Base-by-base conservation (phyloP, 2,113 vertebrate species). In the Syngnathus floridae region DNA sequence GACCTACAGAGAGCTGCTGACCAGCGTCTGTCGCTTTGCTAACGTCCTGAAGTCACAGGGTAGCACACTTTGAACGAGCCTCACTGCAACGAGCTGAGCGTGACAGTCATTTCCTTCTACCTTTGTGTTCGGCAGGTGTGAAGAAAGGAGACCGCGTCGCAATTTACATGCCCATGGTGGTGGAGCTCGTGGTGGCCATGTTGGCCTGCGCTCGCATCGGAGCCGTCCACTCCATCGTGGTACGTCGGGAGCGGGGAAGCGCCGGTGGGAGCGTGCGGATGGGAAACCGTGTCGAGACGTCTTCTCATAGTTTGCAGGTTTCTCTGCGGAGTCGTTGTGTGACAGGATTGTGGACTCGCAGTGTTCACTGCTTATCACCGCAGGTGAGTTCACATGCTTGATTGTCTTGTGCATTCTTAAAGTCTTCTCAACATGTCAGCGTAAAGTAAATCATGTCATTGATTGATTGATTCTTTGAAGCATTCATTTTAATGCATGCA, bases 81-180 rank as follows among this genome's bases (percentile, higher is more conserved):
- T 10, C 5, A 21, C 58, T 17, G 26, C 14, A 2, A 2, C n/a
- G 4, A 40, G 26, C 16, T 13, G 9, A 60, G 17, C 17, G 1
- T 16, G 5, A 17, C 35, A 13, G 3, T 62, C 37, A 16, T 57
- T 40, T 41, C 11, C n/a, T n/a, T 38, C 4, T 40, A 21, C 21
- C 3, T 56, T 4, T 58, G 11, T 59, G 4, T 31, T 52, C 1
- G 73, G 0, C 70, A 98, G 96, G 95, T 0, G 86, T 99, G 82
- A 94, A 88, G 70, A 99, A 99, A 76, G 96, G 96, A 1, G 94
- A 99, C 73, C 84, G 94, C 0, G 81, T 99, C 58, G 94, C 96
- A 78, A 94, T 99, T 72, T 99, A 98, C 86, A 92, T 99, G 94
- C 97, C 97, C 0, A 99, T 99, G 96, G 93, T 98, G 72, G 87